Base-by-base conservation (phyloP, 1,140 invertebrate species). In the Venturia canescens region DNA sequence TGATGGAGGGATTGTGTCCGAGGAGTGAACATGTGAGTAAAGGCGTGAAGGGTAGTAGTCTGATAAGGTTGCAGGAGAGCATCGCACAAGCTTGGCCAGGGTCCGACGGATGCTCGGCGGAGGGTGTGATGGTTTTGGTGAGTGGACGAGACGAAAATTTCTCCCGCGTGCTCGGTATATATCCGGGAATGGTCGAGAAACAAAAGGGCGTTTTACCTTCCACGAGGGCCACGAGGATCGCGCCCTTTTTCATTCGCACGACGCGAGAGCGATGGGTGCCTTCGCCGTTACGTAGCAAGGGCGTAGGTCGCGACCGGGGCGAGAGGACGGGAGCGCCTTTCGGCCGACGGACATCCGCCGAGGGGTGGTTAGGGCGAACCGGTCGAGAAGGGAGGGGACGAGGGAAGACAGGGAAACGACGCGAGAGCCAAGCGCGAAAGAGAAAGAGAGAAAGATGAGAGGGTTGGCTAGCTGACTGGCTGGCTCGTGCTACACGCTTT, bases 401-500 rank as follows among this genome's bases (percentile, higher is more conserved):
- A 74, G 13, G 38, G 38, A 44, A 44, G 38, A 69, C 50, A 48
- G 79, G 48, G 50, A 16, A 29, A 72, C 29, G 80, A 15, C 13
- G 67, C 27, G 50, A 26, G 74, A 34, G 60, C 27, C 21, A 71
- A 75, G 57, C 27, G 72, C 34, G 57, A 26, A 23, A 79, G 53
- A 70, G 38, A 21, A 74, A 71, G 81, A 76, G 60, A 16, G n/a
- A 48, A 63, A 34, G 81, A 57, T 34, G 78, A 70, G 78, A 78
- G 87, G 85, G 90, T 89, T 90, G 87, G 75, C 75, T 77, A 77
- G 75, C 75, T 77, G 75, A 77, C 75, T 77, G 75, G 31, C 75
- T 77, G 75, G 75, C 75, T 77, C 66, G 75, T 60, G 88, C 86
- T 89, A 92, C 91, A 92, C 90, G 91, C 90, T 92, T 92, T 92